These are phyloP conservation scores for Platysteira castanea DNA, from an alignment of 2,113 vertebrate genomes.

Conservation along the genomic window DNA sequence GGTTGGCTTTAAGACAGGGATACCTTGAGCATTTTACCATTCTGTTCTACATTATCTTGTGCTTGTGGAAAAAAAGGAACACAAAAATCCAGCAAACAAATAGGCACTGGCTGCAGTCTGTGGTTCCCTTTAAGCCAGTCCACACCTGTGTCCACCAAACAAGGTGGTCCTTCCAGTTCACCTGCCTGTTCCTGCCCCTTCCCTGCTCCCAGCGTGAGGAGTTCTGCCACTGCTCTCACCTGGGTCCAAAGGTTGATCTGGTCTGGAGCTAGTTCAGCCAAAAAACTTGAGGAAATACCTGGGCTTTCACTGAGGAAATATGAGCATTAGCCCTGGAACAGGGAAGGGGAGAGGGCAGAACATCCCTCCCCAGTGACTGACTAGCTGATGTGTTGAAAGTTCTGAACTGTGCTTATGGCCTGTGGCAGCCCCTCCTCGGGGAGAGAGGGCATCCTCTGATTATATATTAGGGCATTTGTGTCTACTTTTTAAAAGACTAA, in stretches of 20 bases:
- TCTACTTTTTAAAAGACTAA: not conserved
- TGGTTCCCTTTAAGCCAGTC: not conserved
- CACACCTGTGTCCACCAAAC: not conserved
- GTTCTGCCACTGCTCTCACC: not conserved
- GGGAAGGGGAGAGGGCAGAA: not conserved
- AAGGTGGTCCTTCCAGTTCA: not conserved
- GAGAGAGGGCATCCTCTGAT: not conserved
- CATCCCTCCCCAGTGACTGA: not conserved
- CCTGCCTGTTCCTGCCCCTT: not conserved
- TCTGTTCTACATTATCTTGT: accelerated
- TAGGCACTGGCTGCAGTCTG: not conserved
- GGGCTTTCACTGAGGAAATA: not conserved
- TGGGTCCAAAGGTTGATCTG: not conserved
- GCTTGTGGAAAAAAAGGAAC: not conserved
- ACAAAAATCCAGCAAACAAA: not conserved
- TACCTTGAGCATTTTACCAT: not conserved
- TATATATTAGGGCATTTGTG: not conserved
- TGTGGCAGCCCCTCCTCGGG: not conserved
- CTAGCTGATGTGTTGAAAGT: not conserved
- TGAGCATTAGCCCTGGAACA: not conserved
- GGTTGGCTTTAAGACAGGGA: not conserved
- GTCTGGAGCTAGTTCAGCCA: not conserved
- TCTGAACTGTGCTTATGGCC: not conserved
- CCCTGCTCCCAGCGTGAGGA: accelerated
- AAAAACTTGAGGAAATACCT: not conserved